Conservation (phyloP, 2,797 vertebrate species). For the Melanotaenia maccullochi region DNA sequence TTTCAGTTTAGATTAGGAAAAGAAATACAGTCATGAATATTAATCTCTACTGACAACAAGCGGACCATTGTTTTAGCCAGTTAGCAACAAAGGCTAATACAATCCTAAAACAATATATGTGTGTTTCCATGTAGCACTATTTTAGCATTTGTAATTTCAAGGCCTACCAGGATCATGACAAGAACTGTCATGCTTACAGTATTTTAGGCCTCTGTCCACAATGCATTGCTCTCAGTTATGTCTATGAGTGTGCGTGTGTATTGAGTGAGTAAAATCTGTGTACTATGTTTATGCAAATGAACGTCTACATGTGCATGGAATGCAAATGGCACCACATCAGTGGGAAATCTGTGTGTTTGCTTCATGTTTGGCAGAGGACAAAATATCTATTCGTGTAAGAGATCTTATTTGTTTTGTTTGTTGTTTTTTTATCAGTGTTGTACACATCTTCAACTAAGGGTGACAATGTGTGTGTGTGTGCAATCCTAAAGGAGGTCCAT, state of each 20-base stretch:
- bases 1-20: not conserved
- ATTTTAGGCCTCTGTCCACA: conserved; percentile 72
- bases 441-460: conserved; percentile 3
- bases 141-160: conserved; percentile 32
- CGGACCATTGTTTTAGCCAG: not conserved
- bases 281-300: conserved; percentile 56
- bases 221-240: conserved; percentile 66
- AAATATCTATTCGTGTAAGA: conserved; percentile 9
- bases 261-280: conserved; percentile 27
- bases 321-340: conserved; percentile 32
- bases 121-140: not conserved
- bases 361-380: not conserved
- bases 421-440: conserved; percentile 9
- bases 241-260: conserved; percentile 26
- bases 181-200: conserved; percentile 51
- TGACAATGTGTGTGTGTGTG: conserved; percentile 9
- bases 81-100: conserved; percentile 10
- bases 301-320: conserved; percentile 47
- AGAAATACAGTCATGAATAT: not conserved
- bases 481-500: not conserved
- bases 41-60: not conserved
- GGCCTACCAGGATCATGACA: conserved; percentile 57
- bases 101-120: conserved; percentile 17
- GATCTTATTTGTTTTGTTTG: not conserved
- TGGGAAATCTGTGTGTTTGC: conserved; percentile 28